These are phyloP conservation scores for Leptinotarsa rubiginosa DNA, from an alignment of 2,888 invertebrate species.

Conservation along the genomic window DNA sequence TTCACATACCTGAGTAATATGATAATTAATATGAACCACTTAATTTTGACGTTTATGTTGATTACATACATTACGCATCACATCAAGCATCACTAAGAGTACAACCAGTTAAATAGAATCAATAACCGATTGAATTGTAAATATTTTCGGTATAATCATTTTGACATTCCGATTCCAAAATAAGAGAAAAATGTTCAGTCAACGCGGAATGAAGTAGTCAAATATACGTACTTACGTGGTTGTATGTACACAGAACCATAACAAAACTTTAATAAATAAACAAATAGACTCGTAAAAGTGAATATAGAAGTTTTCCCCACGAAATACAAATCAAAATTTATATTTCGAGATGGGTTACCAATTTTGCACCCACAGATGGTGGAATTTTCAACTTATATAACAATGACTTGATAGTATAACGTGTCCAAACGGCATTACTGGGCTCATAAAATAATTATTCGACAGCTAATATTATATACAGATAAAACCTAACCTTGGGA, in stretches of 20 bases:
- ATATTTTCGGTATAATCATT: neutral
- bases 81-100: neutral
- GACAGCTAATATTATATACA: conserved; percentile 29
- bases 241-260: conserved; percentile 18
- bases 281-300: conserved; percentile 14
- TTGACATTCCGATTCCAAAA: conserved; percentile 2
- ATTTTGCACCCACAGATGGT: conserved; percentile 63
- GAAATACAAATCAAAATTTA: conserved; percentile 30
- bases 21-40: conserved; percentile 17
- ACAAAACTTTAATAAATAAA: conserved; percentile 18
- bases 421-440: conserved; percentile 39
- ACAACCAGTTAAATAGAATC: too few species aligned
- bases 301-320: conserved; percentile 29
- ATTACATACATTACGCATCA: neutral
- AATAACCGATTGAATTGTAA: neutral
- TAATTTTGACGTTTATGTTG: conserved; percentile 16
- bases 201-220: neutral
- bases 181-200: conserved; percentile 9
- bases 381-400: conserved; percentile 64
- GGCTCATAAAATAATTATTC: conserved; percentile 18
- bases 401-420: conserved; percentile 48
- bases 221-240: conserved; percentile 25
- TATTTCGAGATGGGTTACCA: conserved; percentile 26
- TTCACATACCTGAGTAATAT: conserved; percentile 6
- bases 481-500: conserved; percentile 62